Percentiles rank a stretch among this genome's conserved stretches.
These are phyloP conservation scores for Chrysotoxum bicinctum DNA, from an alignment of 2,888 invertebrate genomes.

Conservation along the genomic window DNA sequence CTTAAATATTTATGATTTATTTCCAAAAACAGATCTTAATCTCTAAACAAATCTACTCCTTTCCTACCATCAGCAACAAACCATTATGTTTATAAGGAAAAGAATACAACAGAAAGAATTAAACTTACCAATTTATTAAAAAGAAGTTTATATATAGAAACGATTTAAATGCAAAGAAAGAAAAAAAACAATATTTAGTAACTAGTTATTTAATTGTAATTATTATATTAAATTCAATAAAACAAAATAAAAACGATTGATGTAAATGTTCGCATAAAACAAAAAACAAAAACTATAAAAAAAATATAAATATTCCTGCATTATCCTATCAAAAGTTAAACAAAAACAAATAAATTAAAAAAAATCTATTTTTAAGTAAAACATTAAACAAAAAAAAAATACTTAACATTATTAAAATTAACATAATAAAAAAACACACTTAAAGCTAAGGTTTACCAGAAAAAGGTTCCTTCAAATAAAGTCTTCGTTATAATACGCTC, in stretches of 20 bases:
- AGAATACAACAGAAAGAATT: neutral
- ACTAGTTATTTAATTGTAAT: slow-evolving; percentile 68
- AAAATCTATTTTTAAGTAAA: slow-evolving; percentile 52
- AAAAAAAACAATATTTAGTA: slow-evolving; percentile 51
- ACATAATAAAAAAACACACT: neutral
- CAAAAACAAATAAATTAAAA: slow-evolving; percentile 7
- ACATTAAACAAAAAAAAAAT: slow-evolving; percentile 1
- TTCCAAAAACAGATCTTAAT: neutral
- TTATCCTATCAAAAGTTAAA: slow-evolving; percentile 52
- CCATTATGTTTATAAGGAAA: slow-evolving; percentile 26
- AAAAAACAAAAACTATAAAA: slow-evolving; percentile 30
- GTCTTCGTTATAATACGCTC: neutral
- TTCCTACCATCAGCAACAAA: slow-evolving; percentile 17
- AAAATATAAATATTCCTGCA: slow-evolving; percentile 59
- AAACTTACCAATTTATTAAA: slow-evolving; percentile 31
- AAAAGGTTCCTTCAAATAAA: neutral
- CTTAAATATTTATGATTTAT: neutral
- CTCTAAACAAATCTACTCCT: neutral
- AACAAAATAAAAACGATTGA: slow-evolving; percentile 45
- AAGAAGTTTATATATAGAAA: slow-evolving; percentile 39
- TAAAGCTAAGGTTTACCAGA: neutral
- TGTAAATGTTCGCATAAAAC: slow-evolving; percentile 69
- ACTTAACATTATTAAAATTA: slow-evolving; percentile 7
- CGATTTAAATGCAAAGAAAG: slow-evolving; percentile 26
- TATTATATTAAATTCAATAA: slow-evolving; percentile 29